Conservation (phyloP, 2,113 vertebrate species). For the Orientallactaga bullata region DNA sequence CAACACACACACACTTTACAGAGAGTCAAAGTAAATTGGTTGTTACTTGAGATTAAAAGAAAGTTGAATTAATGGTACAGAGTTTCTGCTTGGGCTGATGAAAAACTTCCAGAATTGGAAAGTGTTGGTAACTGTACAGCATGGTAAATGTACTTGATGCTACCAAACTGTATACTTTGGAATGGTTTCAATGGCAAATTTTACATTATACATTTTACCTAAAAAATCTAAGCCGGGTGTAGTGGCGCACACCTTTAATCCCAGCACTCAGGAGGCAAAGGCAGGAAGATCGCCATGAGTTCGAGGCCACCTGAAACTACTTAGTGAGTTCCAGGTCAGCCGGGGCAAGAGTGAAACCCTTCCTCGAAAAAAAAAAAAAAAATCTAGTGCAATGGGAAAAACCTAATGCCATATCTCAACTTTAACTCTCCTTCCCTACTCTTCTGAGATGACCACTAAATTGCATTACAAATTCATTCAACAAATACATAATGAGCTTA, state of each 20-base stretch:
- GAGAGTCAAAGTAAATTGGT: background rate
- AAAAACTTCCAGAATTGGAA: slow-evolving; percentile 21
- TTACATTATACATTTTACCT: slow-evolving; percentile 22
- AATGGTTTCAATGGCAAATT: background rate
- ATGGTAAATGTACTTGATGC: background rate
- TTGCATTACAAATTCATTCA: slow-evolving; percentile 31
- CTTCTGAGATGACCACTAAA: slow-evolving; percentile 14
- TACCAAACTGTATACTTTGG: background rate
- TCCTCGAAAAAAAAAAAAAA: too few relatives aligned
- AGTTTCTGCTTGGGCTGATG: background rate
- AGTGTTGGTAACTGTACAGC: background rate
- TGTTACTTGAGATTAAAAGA: background rate
- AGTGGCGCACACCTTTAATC: too few relatives aligned
- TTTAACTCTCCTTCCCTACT: slow-evolving; percentile 13
- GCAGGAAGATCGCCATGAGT: too few relatives aligned
- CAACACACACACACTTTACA: background rate
- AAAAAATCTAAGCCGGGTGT: too few relatives aligned
- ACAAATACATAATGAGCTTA: background rate
- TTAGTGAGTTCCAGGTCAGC: too few relatives aligned
- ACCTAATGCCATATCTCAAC: slow-evolving; percentile 7
- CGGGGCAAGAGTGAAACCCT: too few relatives aligned
- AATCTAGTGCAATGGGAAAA: slow-evolving; percentile 40
- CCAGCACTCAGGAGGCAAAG: too few relatives aligned
- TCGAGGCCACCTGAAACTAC: too few relatives aligned
- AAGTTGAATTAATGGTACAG: background rate